These are phyloP conservation scores for Venturia canescens DNA, from an alignment of 1,140 invertebrate species.

Conservation along the genomic window DNA sequence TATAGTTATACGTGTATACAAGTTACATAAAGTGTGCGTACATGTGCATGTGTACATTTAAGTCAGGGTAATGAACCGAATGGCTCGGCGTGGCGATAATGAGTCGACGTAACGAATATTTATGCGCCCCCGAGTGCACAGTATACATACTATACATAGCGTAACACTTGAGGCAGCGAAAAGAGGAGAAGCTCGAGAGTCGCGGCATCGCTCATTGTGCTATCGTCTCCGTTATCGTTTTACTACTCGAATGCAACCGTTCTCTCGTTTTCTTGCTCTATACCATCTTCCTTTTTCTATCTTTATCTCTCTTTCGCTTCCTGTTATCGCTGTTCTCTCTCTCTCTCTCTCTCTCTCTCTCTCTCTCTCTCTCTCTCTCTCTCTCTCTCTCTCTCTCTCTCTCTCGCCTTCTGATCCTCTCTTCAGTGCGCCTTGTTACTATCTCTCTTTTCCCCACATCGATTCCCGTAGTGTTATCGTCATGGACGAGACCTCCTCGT, in stretches of 20 bases:
- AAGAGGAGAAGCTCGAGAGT: conserved; percentile 35
- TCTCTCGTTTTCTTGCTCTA: conserved; percentile 13
- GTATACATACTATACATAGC: background rate
- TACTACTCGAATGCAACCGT: conserved; percentile 33
- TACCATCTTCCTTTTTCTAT: background rate
- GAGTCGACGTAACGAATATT: conserved; percentile 59
- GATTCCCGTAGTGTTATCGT: conserved; percentile 17
- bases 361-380: background rate
- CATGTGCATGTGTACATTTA: conserved; percentile 19
- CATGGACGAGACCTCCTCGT: conserved; percentile 32
- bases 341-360: background rate
- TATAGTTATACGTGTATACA: background rate
- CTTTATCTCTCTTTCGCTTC: background rate
- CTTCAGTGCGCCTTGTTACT: background rate
- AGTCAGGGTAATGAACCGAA: conserved; percentile 61
- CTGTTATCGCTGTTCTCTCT: background rate
- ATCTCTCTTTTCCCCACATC: background rate
- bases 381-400: background rate
- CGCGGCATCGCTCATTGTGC: conserved; percentile 52
- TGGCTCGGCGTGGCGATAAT: conserved; percentile 57
- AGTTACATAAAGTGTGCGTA: background rate
- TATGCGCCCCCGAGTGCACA: conserved; percentile 51
- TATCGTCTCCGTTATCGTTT: conserved; percentile 52
- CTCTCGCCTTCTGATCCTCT: background rate
- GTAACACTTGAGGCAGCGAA: conserved; percentile 30